Percentiles rank a stretch among this genome's conserved stretches.
phyloP scores from a whole-genome alignment of 2,888 invertebrate genomes.

The Patella depressa region DNA sequence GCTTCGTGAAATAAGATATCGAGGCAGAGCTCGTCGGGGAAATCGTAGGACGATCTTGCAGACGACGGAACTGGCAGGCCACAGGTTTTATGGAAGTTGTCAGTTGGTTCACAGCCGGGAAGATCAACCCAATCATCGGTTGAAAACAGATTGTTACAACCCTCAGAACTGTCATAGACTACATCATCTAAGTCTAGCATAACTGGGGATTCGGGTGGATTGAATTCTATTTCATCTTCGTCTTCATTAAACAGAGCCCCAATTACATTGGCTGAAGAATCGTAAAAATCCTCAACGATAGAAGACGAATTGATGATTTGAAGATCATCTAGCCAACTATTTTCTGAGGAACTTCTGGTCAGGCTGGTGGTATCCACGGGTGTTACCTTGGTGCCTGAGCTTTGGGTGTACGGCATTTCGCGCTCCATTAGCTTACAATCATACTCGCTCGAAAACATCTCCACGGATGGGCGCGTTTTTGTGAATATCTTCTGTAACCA shows the following conservation, averaged over 20 bases:
- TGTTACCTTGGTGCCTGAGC: neutral
- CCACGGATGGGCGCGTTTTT: neutral
- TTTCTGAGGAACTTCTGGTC: neutral
- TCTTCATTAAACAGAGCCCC: neutral
- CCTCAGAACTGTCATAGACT: neutral
- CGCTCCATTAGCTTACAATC: neutral
- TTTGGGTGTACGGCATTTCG: neutral
- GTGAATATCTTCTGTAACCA: conserved; percentile 1
- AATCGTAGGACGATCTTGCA: neutral
- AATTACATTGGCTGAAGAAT: neutral
- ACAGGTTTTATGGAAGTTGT: neutral
- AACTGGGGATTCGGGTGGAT: neutral
- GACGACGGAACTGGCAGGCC: neutral
- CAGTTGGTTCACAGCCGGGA: neutral
- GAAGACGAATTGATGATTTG: neutral
- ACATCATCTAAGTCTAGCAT: neutral
- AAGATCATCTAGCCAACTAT: neutral
- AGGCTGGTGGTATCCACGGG: neutral
- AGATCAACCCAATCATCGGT: neutral
- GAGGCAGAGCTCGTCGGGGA: neutral
- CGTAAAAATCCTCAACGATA: neutral
- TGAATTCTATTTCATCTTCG: neutral
- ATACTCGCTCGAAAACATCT: neutral
- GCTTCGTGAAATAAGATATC: conserved; percentile 1
- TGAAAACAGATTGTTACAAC: neutral